A percentile compares a stretch with the other conserved stretches of the same genome.
phyloP scores from a whole-genome alignment of 2,113 vertebrate genomes.

The Pitta sordida region DNA sequence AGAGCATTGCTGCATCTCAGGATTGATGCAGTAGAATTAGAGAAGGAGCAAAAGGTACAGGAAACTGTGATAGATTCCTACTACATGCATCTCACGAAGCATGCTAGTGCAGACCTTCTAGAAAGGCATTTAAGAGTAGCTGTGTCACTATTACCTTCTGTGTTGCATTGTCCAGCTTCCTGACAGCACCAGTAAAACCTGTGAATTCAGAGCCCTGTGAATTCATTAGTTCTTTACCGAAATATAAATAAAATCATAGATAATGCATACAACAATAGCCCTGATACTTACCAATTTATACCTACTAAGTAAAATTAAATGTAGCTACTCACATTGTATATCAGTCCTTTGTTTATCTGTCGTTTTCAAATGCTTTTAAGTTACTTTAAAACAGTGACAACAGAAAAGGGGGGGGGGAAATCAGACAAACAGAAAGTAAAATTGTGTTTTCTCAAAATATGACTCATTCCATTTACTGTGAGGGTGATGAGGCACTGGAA shows the following conservation, averaged over 20 bases:
- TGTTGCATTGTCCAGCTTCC: not conserved
- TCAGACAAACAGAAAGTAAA: not conserved
- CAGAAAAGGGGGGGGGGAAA: too few species aligned
- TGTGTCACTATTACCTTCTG: not conserved
- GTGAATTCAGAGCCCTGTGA: not conserved
- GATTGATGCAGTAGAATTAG: not conserved
- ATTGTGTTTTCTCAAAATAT: not conserved
- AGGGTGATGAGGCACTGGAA: too few species aligned
- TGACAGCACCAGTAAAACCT: not conserved
- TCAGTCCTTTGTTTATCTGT: not conserved
- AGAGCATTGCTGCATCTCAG: not conserved
- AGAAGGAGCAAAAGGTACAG: not conserved
- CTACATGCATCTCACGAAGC: not conserved
- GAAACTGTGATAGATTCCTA: not conserved
- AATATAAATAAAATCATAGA: not conserved
- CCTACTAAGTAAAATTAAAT: not conserved
- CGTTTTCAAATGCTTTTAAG: not conserved
- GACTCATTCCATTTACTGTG: not conserved
- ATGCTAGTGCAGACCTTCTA: not conserved
- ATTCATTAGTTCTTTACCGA: not conserved
- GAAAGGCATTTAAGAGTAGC: not conserved
- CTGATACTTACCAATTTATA: not conserved
- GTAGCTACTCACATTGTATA: not conserved
- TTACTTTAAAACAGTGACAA: not conserved
- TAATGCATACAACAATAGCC: not conserved